phyloP scores from a whole-genome alignment of 2,888 invertebrate genomes.

The Epinotia nisella region DNA sequence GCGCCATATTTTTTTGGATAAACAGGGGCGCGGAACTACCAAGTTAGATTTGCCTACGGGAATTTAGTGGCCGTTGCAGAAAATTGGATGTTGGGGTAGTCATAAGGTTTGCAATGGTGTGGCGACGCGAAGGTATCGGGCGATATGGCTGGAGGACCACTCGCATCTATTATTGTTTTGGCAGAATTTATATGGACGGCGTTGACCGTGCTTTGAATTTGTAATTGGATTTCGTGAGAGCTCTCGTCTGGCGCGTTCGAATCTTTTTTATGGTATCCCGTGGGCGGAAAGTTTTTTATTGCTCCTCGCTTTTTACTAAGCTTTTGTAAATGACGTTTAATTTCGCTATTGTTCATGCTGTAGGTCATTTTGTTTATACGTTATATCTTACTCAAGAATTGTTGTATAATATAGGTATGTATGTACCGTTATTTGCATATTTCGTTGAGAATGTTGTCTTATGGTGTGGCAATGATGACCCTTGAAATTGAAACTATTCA shows the following conservation, averaged over 20 bases:
- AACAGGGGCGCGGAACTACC: constrained; percentile 52
- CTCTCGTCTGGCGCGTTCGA: constrained; percentile 58
- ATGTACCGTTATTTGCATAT: no score
- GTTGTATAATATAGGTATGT: no score
- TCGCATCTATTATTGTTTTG: constrained; percentile 65
- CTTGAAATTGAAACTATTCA: not conserved
- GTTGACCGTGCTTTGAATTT: constrained; percentile 65
- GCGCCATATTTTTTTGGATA: constrained; percentile 56
- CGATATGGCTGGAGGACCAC: constrained; percentile 17
- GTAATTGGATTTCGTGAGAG: constrained; percentile 64
- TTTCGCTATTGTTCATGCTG: constrained; percentile 51
- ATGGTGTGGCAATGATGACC: not conserved
- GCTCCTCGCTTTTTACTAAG: constrained; percentile 49
- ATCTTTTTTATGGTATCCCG: constrained; percentile 52
- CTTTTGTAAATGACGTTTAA: constrained; percentile 50
- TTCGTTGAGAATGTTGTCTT: not conserved
- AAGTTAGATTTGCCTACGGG: constrained; percentile 52
- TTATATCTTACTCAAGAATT: no score
- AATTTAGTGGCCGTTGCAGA: constrained; percentile 48
- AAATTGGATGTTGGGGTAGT: constrained; percentile 48
- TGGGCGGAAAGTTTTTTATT: constrained; percentile 41
- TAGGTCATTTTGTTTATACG: not conserved
- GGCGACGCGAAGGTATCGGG: constrained; percentile 34
- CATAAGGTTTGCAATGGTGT: constrained; percentile 54
- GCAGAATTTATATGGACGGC: constrained; percentile 63